phyloP scores from a whole-genome alignment of 1,140 invertebrate species.

The Orussus abietinus region DNA sequence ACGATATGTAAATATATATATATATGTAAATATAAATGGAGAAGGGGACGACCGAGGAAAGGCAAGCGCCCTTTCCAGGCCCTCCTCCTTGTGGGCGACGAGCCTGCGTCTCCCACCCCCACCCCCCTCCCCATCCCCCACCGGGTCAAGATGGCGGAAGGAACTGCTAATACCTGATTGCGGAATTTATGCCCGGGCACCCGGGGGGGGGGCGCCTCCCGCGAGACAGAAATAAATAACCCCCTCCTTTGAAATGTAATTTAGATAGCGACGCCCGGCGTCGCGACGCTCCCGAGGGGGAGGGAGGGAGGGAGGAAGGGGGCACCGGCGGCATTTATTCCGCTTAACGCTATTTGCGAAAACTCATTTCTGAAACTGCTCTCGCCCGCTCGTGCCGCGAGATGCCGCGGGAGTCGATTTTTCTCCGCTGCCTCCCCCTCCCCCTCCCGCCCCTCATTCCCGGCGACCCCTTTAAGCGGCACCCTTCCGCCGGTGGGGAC shows the following conservation, averaged over 20 bases:
- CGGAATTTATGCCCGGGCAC: slow-evolving; percentile 43
- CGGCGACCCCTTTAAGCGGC: neutral
- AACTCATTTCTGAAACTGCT: slow-evolving; percentile 29
- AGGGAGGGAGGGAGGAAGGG: slow-evolving; percentile 17
- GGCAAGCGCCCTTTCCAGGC: too few relatives aligned
- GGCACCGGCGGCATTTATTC: slow-evolving; percentile 23
- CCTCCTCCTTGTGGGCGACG: too few relatives aligned
- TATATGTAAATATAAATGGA: too few relatives aligned
- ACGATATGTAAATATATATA: too few relatives aligned
- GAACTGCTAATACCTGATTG: slow-evolving; percentile 34
- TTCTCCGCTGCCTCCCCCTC: slow-evolving; percentile 6
- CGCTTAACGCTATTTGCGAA: slow-evolving; percentile 29
- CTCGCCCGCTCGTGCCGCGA: slow-evolving; percentile 8
- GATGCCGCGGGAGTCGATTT: slow-evolving; percentile 16
- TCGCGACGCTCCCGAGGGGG: slow-evolving; percentile 5
- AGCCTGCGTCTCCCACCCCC: slow-evolving; percentile 22
- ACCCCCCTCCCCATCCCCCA: slow-evolving; percentile 28
- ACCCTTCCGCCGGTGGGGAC: neutral
- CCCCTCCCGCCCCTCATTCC: slow-evolving; percentile 1
- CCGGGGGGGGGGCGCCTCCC: too few relatives aligned
- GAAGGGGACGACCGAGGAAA: too few relatives aligned
- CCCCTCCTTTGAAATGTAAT: slow-evolving; percentile 40
- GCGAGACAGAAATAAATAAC: slow-evolving; percentile 44
- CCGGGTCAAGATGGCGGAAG: slow-evolving; percentile 11
- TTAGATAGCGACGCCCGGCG: slow-evolving; percentile 31